A percentile compares a stretch with the other conserved stretches of the same genome.
These are phyloP conservation scores for Piprites chloris DNA, from an alignment of 2,113 vertebrate genomes.

Conservation along the genomic window DNA sequence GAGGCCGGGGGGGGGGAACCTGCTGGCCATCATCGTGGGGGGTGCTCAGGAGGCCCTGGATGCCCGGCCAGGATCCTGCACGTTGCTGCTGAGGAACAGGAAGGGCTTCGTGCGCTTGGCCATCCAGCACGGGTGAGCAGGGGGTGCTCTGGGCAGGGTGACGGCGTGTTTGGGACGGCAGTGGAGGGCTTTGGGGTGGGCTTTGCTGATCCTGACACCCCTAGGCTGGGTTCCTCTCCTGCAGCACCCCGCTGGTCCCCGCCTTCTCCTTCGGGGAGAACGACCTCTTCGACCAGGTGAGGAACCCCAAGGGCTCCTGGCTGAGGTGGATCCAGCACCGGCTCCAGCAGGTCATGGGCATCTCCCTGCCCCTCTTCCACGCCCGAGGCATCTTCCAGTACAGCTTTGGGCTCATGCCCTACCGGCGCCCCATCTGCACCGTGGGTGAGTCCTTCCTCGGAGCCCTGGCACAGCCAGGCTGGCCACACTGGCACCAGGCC, in stretches of 20 bases:
- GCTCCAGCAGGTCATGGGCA: conserved; percentile 85
- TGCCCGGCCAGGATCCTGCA: conserved; percentile 82
- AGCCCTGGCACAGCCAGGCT: not conserved
- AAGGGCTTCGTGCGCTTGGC: conserved; percentile 93
- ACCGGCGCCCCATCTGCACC: conserved; percentile 84
- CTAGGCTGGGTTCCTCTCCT: not conserved
- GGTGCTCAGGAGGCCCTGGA: conserved; percentile 88
- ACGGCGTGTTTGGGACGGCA: not conserved
- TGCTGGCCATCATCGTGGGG: conserved; percentile 80
- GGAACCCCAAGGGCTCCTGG: conserved; percentile 82
- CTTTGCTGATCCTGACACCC: not conserved
- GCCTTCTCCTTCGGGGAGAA: conserved; percentile 95
- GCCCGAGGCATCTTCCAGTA: conserved; percentile 94
- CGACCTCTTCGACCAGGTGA: conserved; percentile 86
- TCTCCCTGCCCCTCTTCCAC: conserved; percentile 89
- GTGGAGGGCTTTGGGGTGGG: not conserved
- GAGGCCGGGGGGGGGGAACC: conserved; percentile 72
- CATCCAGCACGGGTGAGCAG: conserved; percentile 81
- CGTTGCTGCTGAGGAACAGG: conserved; percentile 80
- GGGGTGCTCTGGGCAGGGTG: accelerated
- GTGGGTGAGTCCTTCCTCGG: conserved; percentile 78
- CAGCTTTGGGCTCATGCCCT: conserved; percentile 88
- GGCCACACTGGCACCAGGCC: not conserved
- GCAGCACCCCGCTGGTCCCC: conserved; percentile 82
- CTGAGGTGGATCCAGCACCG: conserved; percentile 78